A percentile compares a stretch with the other conserved stretches of the same genome.
Evolutionary conservation across 2,888 invertebrate genomes (phyloP).

Genomic region (Frankliniella fusca): DNA sequence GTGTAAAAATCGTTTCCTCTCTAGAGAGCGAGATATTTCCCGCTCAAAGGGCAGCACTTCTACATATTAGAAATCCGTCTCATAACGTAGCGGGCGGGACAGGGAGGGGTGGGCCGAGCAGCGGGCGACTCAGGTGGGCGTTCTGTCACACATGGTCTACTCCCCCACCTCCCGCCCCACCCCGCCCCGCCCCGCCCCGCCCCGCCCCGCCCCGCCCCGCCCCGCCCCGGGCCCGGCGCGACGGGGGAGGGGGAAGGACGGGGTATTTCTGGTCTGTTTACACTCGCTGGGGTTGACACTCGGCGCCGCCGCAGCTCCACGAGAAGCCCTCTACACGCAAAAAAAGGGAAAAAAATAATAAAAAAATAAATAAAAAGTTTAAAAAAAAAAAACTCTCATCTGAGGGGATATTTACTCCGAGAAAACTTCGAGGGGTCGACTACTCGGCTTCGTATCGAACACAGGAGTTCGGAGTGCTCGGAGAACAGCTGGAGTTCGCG

Average conservation of each 20-base stretch:
- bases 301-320: not conserved
- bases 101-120: not conserved
- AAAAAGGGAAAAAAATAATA: not conserved
- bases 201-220: no score
- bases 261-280: not conserved
- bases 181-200: no score
- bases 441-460: no score
- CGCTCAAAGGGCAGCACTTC: conserved; percentile 14
- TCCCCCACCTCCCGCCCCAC: not conserved
- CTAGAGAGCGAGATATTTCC: not conserved
- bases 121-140: no score
- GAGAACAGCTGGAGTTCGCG: no score
- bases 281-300: not conserved
- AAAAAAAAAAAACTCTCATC: not conserved
- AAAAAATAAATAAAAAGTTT: not conserved
- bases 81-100: no score
- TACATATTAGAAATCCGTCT: not conserved
- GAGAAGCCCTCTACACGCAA: no score
- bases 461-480: no score
- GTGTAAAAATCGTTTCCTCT: no score
- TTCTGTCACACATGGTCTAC: no score
- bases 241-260: not conserved
- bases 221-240: not conserved
- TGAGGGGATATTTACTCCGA: no score
- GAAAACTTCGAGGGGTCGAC: no score